Conservation (phyloP, 2,797 vertebrate genomes). For the Tympanoctomys barrerae region DNA sequence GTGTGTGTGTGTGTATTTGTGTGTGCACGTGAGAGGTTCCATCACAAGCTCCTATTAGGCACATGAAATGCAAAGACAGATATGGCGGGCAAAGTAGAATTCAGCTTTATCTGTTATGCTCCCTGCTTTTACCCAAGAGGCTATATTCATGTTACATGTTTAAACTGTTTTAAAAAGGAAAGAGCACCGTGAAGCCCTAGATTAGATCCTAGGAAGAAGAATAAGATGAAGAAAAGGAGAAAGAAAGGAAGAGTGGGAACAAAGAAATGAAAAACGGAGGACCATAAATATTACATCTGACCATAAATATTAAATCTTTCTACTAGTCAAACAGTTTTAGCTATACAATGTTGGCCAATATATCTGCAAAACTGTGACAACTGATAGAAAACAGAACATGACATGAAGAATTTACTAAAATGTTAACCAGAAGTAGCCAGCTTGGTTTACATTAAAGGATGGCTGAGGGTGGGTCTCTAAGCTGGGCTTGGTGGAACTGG, state of each 20-base stretch:
- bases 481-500: not conserved
- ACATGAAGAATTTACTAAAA: constrained; percentile 15
- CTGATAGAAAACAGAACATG: not conserved
- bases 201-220: not conserved
- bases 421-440: constrained; percentile 9
- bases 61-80: not conserved
- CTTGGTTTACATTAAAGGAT: not conserved
- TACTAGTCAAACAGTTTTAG: not conserved
- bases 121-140: not conserved
- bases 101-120: not conserved
- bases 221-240: not conserved
- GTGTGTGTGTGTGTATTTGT: too few species aligned
- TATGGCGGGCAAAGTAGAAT: not conserved
- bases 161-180: not conserved
- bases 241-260: not conserved
- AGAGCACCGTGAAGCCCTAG: not conserved
- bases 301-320: not conserved
- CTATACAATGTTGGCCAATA: not conserved
- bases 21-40: not conserved
- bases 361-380: not conserved
- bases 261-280: not conserved
- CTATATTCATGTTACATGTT: not conserved
- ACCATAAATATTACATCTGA: not conserved
- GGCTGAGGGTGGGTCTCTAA: not conserved
- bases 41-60: not conserved